Base-by-base conservation (phyloP, 37 sponge, comb jelly and placozoan genomes). In the Agelas oroides region DNA sequence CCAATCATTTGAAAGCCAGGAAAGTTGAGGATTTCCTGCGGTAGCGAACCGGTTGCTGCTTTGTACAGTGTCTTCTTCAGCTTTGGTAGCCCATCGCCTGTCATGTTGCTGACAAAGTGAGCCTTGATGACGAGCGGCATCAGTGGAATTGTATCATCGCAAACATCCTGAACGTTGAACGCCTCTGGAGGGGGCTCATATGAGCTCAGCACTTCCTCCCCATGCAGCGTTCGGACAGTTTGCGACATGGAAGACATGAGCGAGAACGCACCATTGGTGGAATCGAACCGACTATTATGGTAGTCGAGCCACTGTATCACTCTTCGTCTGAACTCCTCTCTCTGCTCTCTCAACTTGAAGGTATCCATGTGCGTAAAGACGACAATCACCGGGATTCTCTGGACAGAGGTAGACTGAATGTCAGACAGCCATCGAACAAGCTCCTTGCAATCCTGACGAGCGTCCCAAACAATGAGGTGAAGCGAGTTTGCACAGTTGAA, bases 291-390 rank as follows among this genome's bases (percentile, higher is more conserved):
- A 27, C 33, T 62, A 31, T 75, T 73, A 57, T 84, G 66, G 36
- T 40, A 52, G 12, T 15, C 31, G 38, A 75, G 27, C 75, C 67
- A 84, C 23, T 71, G 72, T 27, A 53, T 0, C 58, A 39, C 36
- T n/a, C 38, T 25, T 54, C 56, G 53, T 71, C 34, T 85, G 59
- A 60, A 53, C 33, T 58, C 52, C 28, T 92, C 93, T 23, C 59
- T 80, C 62, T 71, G 41, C 23, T 86, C 87, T 30, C 81, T 55
- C 2, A 66, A 18, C 55, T 19, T 63, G 24, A 87, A 37, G 55
- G 2, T 1, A 73, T 92, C 93, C 80, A 88, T 69, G 39, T 81
- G 81, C 13, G 88, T 88, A 77, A 92, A 85, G 16, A 92, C 93
- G 53, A 92, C 65, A 61, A 88, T 36, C 60, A 88, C 89, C 0